Conservation (phyloP, 2,888 invertebrate genomes). For the Bugula neritina region DNA sequence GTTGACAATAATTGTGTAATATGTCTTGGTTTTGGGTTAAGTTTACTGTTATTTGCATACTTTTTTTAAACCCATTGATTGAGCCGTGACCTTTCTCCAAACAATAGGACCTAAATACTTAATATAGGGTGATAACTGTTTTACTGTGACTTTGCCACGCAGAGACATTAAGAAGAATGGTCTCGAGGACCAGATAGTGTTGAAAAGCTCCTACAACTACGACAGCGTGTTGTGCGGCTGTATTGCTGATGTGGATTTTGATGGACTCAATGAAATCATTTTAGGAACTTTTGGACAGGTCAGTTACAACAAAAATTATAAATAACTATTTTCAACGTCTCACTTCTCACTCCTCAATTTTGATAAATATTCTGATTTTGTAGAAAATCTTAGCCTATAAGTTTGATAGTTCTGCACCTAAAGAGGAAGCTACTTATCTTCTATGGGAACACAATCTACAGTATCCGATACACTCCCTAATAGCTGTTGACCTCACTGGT, state of each 20-base stretch:
- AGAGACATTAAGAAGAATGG: constrained; percentile 46
- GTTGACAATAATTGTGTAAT: too few relatives aligned
- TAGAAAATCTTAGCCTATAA: constrained; percentile 25
- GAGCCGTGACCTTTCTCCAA: too few relatives aligned
- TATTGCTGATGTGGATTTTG: constrained; percentile 66
- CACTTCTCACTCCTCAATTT: too few relatives aligned
- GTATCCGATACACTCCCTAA: constrained; percentile 62
- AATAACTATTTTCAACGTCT: too few relatives aligned
- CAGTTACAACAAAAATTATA: constrained; percentile 30
- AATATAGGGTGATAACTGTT: too few relatives aligned
- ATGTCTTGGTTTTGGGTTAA: too few relatives aligned
- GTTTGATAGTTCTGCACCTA: constrained; percentile 53
- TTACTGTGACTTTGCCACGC: too few relatives aligned
- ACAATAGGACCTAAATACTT: too few relatives aligned
- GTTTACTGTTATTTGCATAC: too few relatives aligned
- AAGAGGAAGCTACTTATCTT: constrained; percentile 30
- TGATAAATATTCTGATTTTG: too few relatives aligned
- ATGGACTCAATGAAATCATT: constrained; percentile 64
- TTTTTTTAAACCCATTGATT: too few relatives aligned
- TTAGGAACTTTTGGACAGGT: constrained; percentile 66
- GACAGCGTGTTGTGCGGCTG: constrained; percentile 62
- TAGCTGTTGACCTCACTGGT: constrained; percentile 62
- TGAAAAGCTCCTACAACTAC: constrained; percentile 57
- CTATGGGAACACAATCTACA: constrained; percentile 59
- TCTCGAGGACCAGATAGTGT: constrained; percentile 40